A percentile compares a stretch with the other conserved stretches of the same genome.
phyloP scores from a whole-genome alignment of 2,888 invertebrate genomes.

The Galerucella pusilla region DNA sequence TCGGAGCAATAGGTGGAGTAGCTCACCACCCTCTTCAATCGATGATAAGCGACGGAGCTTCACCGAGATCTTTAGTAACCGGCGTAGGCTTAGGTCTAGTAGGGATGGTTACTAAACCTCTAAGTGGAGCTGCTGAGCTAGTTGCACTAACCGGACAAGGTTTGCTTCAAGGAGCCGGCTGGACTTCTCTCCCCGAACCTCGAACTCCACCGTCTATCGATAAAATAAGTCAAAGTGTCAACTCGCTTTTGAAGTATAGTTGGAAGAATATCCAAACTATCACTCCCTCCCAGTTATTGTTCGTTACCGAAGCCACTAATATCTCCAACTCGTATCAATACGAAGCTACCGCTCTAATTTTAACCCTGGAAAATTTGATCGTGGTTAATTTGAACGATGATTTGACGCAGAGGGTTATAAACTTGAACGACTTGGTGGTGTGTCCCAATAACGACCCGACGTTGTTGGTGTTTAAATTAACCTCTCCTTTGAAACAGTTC shows the following conservation, averaged over 20 bases:
- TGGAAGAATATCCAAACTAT: slow-evolving; percentile 68
- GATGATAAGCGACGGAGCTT: slow-evolving; percentile 71
- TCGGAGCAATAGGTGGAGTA: slow-evolving; percentile 93
- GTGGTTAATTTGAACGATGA: slow-evolving; percentile 71
- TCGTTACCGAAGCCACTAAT: slow-evolving; percentile 68
- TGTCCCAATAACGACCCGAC: slow-evolving; percentile 67
- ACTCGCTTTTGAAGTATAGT: slow-evolving; percentile 67
- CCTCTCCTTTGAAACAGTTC: slow-evolving; percentile 52
- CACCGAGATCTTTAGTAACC: slow-evolving; percentile 74
- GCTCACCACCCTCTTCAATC: slow-evolving; percentile 94
- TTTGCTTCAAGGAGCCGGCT: slow-evolving; percentile 86
- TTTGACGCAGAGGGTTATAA: slow-evolving; percentile 68
- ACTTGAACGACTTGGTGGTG: slow-evolving; percentile 68
- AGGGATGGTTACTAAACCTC: slow-evolving; percentile 90
- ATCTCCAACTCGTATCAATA: slow-evolving; percentile 66
- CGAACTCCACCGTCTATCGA: slow-evolving; percentile 59
- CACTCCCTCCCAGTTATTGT: slow-evolving; percentile 65
- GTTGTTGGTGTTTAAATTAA: slow-evolving; percentile 65
- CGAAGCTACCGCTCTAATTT: slow-evolving; percentile 69
- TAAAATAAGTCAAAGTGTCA: slow-evolving; percentile 63
- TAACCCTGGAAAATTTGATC: slow-evolving; percentile 70
- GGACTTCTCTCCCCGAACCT: slow-evolving; percentile 71
- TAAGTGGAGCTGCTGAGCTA: slow-evolving; percentile 94
- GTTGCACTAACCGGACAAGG: slow-evolving; percentile 89
- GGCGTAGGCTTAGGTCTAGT: slow-evolving; percentile 90